Conservation (phyloP, 2,888 invertebrate species). For the Thera britannica region DNA sequence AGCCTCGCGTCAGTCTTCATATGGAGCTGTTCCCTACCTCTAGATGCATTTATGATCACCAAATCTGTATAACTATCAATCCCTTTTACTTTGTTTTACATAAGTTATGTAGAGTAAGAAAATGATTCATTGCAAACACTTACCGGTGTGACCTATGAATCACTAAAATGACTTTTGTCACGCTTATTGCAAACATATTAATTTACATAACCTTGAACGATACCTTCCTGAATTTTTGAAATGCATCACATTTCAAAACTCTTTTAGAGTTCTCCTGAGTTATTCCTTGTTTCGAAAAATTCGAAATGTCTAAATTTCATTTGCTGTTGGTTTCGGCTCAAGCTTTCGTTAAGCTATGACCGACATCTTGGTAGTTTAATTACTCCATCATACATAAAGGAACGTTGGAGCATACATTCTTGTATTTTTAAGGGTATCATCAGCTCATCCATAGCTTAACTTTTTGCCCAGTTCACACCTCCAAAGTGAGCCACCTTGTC, state of each 20-base stretch:
- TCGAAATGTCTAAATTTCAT: not conserved
- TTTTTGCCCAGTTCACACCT: slow-evolving; percentile 25
- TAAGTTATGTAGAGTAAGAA: slow-evolving; percentile 18
- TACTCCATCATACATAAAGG: too few relatives aligned
- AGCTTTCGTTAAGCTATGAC: too few relatives aligned
- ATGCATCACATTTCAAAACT: too few relatives aligned
- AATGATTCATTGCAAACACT: slow-evolving; percentile 23
- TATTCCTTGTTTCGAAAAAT: not conserved
- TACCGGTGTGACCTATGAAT: slow-evolving; percentile 26
- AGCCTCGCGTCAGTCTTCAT: too few relatives aligned
- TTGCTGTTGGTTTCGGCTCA: not conserved
- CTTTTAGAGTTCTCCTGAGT: not conserved
- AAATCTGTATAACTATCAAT: not conserved
- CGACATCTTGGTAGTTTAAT: too few relatives aligned
- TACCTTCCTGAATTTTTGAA: not conserved
- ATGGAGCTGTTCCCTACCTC: not conserved
- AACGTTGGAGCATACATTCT: not conserved
- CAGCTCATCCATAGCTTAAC: not conserved
- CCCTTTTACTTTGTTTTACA: slow-evolving; percentile 20
- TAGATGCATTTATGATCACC: too few relatives aligned
- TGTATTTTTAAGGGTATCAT: not conserved
- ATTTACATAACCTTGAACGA: slow-evolving; percentile 4
- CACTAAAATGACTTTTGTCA: slow-evolving; percentile 23
- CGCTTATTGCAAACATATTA: slow-evolving; percentile 9
- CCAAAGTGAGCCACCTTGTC: slow-evolving; percentile 18